Percentiles rank a stretch among this genome's conserved stretches.
phyloP scores from a whole-genome alignment of 2,797 vertebrate genomes.

The Lepidocolaptes lacrymiger region DNA sequence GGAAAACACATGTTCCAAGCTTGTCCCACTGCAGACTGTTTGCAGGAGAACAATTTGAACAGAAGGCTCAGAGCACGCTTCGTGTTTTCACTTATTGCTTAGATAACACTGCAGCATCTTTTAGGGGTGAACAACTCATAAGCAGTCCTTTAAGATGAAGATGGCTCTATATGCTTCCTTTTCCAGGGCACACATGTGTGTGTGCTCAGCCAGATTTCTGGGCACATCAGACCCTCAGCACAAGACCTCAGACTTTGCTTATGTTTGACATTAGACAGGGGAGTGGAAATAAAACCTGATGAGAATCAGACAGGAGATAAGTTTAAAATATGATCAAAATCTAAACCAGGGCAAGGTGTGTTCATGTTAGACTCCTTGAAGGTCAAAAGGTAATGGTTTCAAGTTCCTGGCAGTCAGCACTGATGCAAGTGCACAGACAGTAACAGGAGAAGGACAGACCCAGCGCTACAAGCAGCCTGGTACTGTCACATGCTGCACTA shows the following conservation, averaged over 20 bases:
- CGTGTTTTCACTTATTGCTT: not conserved
- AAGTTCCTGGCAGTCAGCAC: not conserved
- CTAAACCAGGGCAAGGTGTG: not conserved
- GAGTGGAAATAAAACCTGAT: not conserved
- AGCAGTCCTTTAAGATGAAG: not conserved
- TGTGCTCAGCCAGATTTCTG: not conserved
- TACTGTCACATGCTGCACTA: not conserved
- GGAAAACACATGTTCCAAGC: slow-evolving; percentile 3
- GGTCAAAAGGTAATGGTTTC: not conserved
- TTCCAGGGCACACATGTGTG: not conserved
- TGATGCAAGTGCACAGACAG: rapidly evolving
- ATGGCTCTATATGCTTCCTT: not conserved
- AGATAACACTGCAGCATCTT: not conserved
- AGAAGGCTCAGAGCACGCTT: not conserved
- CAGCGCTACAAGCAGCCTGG: not conserved
- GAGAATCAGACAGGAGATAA: not conserved
- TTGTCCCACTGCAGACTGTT: not conserved
- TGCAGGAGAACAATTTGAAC: not conserved
- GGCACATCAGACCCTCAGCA: not conserved
- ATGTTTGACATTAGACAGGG: not conserved
- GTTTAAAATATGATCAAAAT: not conserved
- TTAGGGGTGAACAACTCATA: not conserved
- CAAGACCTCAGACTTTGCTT: not conserved
- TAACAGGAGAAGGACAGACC: not conserved
- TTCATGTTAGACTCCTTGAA: not conserved